Evolutionary conservation across 2,888 invertebrate genomes (phyloP).

Genomic region (Pseudococcus jackbeardsleyi): DNA sequence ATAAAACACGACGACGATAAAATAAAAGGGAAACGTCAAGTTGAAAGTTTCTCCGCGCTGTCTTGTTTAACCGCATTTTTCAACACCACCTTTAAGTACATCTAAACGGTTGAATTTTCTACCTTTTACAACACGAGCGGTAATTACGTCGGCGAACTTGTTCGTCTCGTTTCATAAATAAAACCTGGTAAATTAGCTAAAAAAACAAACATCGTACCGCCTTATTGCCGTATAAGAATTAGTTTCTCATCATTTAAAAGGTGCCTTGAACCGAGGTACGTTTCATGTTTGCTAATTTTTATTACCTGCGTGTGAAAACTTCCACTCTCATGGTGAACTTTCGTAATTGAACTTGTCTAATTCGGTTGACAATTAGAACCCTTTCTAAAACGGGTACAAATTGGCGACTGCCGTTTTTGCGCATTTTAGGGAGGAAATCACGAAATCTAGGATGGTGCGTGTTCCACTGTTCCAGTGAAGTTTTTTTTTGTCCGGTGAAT

Average conservation of each 20-base stretch:
- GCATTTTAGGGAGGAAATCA: too few species aligned
- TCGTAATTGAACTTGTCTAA: conserved; percentile 29
- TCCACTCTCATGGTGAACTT: not conserved
- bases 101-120: conserved; percentile 42
- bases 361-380: conserved; percentile 12
- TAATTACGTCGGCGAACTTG: conserved; percentile 43
- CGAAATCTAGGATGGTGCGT: too few species aligned
- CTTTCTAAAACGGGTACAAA: not conserved
- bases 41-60: not conserved
- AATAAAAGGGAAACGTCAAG: conserved; percentile 39
- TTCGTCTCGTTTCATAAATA: conserved; percentile 39
- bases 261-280: not conserved
- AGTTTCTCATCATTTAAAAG: conserved; percentile 17
- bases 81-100: conserved; percentile 43
- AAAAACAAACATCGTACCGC: conserved; percentile 9
- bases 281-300: conserved; percentile 29
- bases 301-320: not conserved
- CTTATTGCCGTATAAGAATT: conserved; percentile 7
- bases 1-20: conserved; percentile 52
- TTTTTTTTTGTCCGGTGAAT: too few species aligned
- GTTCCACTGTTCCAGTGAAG: too few species aligned
- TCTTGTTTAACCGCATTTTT: conserved; percentile 48
- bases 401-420: not conserved
- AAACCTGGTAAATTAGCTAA: conserved; percentile 30
- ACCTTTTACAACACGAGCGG: not conserved